A percentile compares a stretch with the other conserved stretches of the same genome.
Evolutionary conservation across 2,113 vertebrate genomes (phyloP).

Genomic region (Seriola quinqueradiata): DNA sequence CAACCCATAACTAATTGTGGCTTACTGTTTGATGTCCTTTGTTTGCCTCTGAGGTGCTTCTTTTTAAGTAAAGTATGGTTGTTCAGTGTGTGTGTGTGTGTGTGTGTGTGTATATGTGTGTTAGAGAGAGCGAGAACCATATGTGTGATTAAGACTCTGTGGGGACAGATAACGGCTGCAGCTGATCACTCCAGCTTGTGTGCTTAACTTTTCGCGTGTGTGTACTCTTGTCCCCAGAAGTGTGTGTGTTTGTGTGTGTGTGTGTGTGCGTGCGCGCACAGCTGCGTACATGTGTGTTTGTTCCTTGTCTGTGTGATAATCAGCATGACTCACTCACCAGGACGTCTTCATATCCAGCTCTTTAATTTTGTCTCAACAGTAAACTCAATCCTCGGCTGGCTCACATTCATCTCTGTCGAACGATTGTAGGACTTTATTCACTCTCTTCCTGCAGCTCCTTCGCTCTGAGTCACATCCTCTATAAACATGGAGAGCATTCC

Average conservation of each 20-base stretch:
- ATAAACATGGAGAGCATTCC: neutral
- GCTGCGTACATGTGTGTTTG: neutral
- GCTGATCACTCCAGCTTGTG: slow-evolving; percentile 19
- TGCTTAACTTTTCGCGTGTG: neutral
- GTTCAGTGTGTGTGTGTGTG: neutral
- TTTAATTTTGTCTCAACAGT: slow-evolving; percentile 6
- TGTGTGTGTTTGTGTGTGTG: neutral
- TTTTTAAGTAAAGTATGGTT: neutral
- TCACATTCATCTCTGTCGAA: neutral
- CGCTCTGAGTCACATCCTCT: neutral
- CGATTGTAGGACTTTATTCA: neutral
- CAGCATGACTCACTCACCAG: neutral
- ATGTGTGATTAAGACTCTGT: neutral
- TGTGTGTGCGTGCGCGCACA: neutral
- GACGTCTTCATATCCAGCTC: slow-evolving; percentile 3
- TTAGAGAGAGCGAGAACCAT: neutral
- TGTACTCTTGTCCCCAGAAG: neutral
- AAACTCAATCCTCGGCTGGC: neutral
- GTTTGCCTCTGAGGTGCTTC: slow-evolving; percentile 1
- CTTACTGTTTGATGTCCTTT: slow-evolving; percentile 15
- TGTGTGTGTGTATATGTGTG: neutral
- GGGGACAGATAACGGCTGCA: slow-evolving; percentile 12
- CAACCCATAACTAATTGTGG: slow-evolving; percentile 12
- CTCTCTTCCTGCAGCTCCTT: neutral
- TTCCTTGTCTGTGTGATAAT: slow-evolving; percentile 20